Evolutionary conservation across 2,797 vertebrate genomes (phyloP), one percentile per base, ranked within the genome.

Genomic region (Distichodus sexfasciatus): DNA sequence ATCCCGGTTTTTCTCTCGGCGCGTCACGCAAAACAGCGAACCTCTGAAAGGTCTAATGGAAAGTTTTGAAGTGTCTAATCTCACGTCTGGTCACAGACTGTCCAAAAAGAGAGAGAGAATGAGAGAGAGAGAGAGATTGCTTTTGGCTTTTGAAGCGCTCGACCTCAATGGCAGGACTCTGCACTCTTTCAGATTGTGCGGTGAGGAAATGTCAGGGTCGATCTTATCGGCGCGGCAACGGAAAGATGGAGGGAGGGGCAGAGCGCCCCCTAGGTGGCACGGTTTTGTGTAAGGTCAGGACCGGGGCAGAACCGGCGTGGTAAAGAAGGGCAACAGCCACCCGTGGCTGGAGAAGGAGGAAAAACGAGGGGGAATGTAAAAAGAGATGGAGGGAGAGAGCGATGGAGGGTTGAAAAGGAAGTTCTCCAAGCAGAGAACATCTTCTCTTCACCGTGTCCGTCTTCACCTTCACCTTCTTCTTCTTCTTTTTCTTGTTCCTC

Each of bases 191-290:
- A 87, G 82, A 87, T 85, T 84, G 76, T 83, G 82, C 69, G 76
- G 69, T 78, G 73, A 82, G 76, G 80, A 90, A 89, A 90, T 89
- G 88, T 89, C 88, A 90, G 58, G 65, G 53, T 77, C 83, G 87
- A 90, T 90, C 72, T 82, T 80, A 81, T 83, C 75, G 41, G 74
- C 69, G 71, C 55, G 61, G 78, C 60, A n/a, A n/a, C n/a, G n/a
- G n/a, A n/a, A n/a, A n/a, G n/a, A n/a, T n/a, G n/a, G n/a, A 28
- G 51, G 75, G 76, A 72, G 73, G 53, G 61, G 59, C 38, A 80
- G 76, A 81, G 82, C 65, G 74, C 71, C 82, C 80, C 79, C 83
- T 78, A 75, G 74, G 84, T 77, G 80, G 76, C 72, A 73, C 69
- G 77, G n/a, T 81, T 76, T 74, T 71, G 72, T 74, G 73, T 65